Conservation (phyloP, 1,140 invertebrate genomes). For the Hyphantria cunea region DNA sequence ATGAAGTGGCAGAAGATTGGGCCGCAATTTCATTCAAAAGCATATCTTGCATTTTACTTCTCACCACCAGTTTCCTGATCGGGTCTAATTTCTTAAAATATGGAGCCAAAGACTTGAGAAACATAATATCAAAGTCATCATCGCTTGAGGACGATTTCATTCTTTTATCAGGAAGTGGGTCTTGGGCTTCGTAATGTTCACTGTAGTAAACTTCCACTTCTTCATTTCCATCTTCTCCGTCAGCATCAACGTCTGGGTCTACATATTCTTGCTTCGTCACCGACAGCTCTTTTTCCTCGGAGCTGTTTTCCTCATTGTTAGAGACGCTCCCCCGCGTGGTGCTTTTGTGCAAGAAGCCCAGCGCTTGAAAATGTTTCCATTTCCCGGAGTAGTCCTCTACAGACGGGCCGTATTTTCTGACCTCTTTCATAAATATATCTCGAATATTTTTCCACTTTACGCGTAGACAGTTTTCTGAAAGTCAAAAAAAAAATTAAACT, state of each 20-base stretch:
- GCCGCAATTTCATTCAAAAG: slow-evolving; percentile 49
- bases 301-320: neutral
- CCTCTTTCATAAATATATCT: slow-evolving; percentile 47
- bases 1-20: slow-evolving; percentile 21
- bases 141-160: slow-evolving; percentile 13
- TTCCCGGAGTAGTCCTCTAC: slow-evolving; percentile 40
- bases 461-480: slow-evolving; percentile 45
- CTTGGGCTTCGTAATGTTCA: slow-evolving; percentile 8
- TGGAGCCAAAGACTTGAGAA: slow-evolving; percentile 55
- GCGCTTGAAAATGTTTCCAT: slow-evolving; percentile 48
- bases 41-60: slow-evolving; percentile 61
- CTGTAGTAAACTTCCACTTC: slow-evolving; percentile 22
- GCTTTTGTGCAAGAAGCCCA: neutral
- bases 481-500: slow-evolving; percentile 1
- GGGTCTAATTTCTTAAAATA: slow-evolving; percentile 50
- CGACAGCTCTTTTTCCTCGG: neutral
- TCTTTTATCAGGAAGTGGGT: slow-evolving; percentile 22
- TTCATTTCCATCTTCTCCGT: neutral
- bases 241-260: slow-evolving; percentile 16
- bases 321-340: neutral
- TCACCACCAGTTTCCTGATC: slow-evolving; percentile 49
- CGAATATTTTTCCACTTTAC: slow-evolving; percentile 59
- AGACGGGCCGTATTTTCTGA: slow-evolving; percentile 33
- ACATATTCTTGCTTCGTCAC: slow-evolving; percentile 3
- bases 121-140: slow-evolving; percentile 59